Conservation (phyloP, 2,113 vertebrate genomes). For the Elachura formosa region DNA sequence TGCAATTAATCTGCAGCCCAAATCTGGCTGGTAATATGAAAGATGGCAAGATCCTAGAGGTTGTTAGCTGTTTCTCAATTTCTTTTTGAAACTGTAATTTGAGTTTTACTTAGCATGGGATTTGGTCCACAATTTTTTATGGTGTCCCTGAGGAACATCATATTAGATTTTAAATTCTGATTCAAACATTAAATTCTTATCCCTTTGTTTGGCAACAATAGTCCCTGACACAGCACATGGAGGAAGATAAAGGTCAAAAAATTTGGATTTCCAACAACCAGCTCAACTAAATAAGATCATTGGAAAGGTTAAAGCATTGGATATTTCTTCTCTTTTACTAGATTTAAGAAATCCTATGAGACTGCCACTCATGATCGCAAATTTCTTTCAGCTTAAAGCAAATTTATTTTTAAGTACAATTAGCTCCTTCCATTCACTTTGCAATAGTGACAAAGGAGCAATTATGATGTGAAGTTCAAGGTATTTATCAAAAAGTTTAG, state of each 20-base stretch:
- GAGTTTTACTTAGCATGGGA: neutral
- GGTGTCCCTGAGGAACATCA: neutral
- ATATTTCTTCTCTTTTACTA: neutral
- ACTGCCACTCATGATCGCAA: neutral
- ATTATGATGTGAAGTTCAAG: rapidly evolving
- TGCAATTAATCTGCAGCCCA: neutral
- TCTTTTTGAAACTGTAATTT: neutral
- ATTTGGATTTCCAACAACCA: neutral
- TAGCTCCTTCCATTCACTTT: neutral
- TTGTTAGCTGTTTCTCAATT: neutral
- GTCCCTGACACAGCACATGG: neutral
- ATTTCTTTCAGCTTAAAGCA: neutral
- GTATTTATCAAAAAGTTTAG: neutral
- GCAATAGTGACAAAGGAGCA: neutral
- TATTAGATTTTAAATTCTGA: neutral
- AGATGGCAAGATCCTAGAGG: neutral
- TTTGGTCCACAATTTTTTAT: neutral
- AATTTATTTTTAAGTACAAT: neutral
- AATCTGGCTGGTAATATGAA: neutral
- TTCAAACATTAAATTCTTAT: neutral
- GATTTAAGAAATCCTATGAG: neutral
- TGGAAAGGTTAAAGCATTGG: neutral
- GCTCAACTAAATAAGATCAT: neutral
- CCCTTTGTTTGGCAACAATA: neutral
- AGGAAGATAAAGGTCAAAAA: neutral